Conservation (phyloP, 2,888 invertebrate genomes). For the Troglohyphantes excavatus region DNA sequence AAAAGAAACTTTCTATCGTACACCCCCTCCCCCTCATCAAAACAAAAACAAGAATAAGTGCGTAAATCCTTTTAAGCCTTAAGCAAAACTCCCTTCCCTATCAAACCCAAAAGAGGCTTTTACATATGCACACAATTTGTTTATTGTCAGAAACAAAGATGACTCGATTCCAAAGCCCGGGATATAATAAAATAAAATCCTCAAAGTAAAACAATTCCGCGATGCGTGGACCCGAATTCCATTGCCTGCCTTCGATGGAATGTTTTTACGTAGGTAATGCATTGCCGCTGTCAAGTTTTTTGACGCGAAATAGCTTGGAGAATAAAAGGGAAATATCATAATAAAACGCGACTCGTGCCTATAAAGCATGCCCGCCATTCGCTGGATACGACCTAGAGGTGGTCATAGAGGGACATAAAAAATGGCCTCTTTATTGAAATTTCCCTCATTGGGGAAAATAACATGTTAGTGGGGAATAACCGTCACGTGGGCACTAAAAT, state of each 20-base stretch:
- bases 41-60: neutral
- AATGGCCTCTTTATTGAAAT: constrained; percentile 76
- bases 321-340: constrained; percentile 78
- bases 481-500: constrained; percentile 61
- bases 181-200: constrained; percentile 71
- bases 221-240: constrained; percentile 66
- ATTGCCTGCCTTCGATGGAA: constrained; percentile 61
- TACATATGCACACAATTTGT: constrained; percentile 75
- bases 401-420: constrained; percentile 74
- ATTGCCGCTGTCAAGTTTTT: constrained; percentile 76
- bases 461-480: constrained; percentile 61
- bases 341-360: constrained; percentile 73
- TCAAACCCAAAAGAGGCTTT: constrained; percentile 21
- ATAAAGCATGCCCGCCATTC: constrained; percentile 75
- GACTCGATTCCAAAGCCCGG: constrained; percentile 57
- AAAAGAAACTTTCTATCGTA: too few species aligned
- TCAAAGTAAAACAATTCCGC: constrained; percentile 68
- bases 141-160: constrained; percentile 75
- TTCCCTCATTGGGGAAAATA: constrained; percentile 60
- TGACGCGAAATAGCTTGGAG: constrained; percentile 73
- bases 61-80: constrained; percentile 17
- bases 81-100: constrained; percentile 25
- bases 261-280: constrained; percentile 68
- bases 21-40: too few species aligned
- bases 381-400: constrained; percentile 49